phyloP scores from a whole-genome alignment of 2,797 vertebrate species.

The Sebastes hubbsi region DNA sequence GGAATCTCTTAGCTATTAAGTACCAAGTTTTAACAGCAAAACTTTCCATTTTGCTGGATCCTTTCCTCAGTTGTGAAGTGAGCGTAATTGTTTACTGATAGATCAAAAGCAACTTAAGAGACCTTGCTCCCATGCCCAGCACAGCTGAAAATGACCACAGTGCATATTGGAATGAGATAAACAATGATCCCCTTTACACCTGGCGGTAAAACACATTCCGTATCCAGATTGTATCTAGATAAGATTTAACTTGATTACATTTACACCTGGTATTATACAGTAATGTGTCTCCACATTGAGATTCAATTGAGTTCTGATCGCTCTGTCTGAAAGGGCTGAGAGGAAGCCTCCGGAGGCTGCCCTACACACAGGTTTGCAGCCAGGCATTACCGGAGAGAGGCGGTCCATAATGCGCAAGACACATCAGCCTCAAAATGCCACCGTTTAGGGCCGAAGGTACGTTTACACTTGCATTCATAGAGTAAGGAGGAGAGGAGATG shows the following conservation, averaged over 20 bases:
- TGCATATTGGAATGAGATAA: conserved; percentile 50
- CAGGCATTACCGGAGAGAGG: not conserved
- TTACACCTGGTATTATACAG: not conserved
- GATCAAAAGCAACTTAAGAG: conserved; percentile 41
- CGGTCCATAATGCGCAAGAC: not conserved
- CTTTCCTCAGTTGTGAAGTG: conserved; percentile 33
- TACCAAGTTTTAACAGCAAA: conserved; percentile 19
- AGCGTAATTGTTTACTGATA: conserved; percentile 34
- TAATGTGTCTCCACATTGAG: not conserved
- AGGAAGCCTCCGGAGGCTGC: not conserved
- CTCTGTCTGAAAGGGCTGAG: too few relatives aligned
- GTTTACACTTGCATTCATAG: too few relatives aligned
- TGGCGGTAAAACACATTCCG: not conserved
- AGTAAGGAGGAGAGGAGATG: not conserved
- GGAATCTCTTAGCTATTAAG: conserved; percentile 1
- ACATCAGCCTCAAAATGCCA: not conserved
- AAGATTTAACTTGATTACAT: not conserved
- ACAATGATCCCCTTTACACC: not conserved
- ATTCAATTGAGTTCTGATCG: too few relatives aligned
- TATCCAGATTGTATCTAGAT: not conserved
- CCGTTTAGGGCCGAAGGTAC: not conserved
- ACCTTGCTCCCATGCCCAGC: conserved; percentile 58
- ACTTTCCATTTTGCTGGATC: conserved; percentile 3
- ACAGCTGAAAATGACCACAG: conserved; percentile 56
- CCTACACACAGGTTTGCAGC: not conserved